phyloP scores from a whole-genome alignment of 2,113 vertebrate species.

The Crotophaga sulcirostris region DNA sequence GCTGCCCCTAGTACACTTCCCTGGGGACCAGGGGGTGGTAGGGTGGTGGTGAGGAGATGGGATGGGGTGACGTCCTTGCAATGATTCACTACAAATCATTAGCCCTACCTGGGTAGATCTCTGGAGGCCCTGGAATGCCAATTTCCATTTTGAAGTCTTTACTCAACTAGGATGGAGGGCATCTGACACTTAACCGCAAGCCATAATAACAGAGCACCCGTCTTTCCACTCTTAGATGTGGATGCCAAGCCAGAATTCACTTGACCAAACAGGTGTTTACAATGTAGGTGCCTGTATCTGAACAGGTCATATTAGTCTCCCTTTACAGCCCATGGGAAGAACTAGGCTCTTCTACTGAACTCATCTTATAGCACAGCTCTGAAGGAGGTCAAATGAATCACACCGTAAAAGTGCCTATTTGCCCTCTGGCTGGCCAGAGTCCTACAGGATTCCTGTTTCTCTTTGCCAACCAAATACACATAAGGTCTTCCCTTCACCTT shows the following conservation, averaged over 20 bases:
- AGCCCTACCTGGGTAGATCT: neutral
- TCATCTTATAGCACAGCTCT: neutral
- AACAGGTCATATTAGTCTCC: constrained; percentile 31
- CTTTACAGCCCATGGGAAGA: neutral
- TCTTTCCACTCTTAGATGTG: constrained; percentile 25
- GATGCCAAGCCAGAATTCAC: constrained; percentile 16
- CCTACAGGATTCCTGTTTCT: neutral
- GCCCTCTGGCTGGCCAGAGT: neutral
- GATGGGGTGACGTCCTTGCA: neutral
- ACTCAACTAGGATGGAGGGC: neutral
- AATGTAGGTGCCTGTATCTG: constrained; percentile 13
- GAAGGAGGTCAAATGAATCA: constrained; percentile 52
- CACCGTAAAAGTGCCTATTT: neutral
- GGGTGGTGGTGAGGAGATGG: accelerated
- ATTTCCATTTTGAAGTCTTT: neutral
- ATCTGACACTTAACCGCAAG: constrained; percentile 37
- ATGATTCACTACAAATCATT: neutral
- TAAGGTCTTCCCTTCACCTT: neutral
- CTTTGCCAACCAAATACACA: neutral
- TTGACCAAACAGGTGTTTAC: constrained; percentile 39
- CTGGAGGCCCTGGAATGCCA: neutral
- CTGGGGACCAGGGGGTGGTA: too few relatives aligned
- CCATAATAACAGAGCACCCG: constrained; percentile 35
- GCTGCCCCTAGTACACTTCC: neutral
- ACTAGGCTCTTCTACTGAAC: neutral